A percentile compares a stretch with the other conserved stretches of the same genome.
These are phyloP conservation scores for Hermatobates lingyangjiaoensis DNA, from an alignment of 1,140 invertebrate genomes.

Conservation along the genomic window DNA sequence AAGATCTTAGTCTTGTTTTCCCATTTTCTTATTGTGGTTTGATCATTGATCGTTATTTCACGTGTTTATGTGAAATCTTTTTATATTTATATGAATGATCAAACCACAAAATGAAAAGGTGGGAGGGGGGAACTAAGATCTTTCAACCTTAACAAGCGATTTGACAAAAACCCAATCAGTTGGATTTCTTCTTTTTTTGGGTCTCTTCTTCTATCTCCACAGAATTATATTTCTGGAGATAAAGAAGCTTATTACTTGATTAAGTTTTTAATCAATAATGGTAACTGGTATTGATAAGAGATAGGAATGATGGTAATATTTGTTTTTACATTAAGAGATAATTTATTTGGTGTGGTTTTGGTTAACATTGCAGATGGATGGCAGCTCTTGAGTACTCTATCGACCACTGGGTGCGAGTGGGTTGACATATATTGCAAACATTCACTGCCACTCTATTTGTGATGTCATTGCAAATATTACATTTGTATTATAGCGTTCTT, in stretches of 20 bases:
- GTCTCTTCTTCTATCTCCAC: no score
- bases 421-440: conserved; percentile 29
- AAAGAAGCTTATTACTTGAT: neutral
- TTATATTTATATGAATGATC: no score
- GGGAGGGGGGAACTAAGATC: no score
- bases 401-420: conserved; percentile 86
- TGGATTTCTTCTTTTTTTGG: no score
- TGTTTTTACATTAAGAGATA: neutral
- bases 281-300: neutral
- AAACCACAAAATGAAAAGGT: no score
- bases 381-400: conserved; percentile 87
- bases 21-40: no score
- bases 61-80: no score
- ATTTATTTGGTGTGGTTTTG: neutral
- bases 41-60: no score
- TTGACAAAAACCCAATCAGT: no score
- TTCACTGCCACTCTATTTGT: conserved; percentile 11
- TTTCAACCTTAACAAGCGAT: no score
- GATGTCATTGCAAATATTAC: neutral
- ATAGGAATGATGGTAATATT: neutral
- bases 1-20: no score
- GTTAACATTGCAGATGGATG: conserved; percentile 58
- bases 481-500: neutral
- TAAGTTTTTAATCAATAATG: neutral
- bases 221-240: no score